Evolutionary conservation across 2,888 invertebrate species (phyloP).

Genomic region (Malachius bipustulatus): DNA sequence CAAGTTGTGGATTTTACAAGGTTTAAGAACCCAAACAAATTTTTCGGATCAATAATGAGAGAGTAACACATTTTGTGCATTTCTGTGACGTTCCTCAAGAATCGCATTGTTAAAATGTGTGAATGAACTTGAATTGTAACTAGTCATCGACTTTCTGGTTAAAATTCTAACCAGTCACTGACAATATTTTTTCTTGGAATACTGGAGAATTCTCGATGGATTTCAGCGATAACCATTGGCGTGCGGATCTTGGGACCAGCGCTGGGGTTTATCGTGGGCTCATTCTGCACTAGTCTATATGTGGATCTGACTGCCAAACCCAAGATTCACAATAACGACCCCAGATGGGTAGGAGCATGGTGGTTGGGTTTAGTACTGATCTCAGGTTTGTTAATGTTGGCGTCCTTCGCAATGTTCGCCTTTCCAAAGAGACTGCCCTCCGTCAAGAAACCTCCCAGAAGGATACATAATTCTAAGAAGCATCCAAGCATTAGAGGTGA

Average conservation of each 20-base stretch:
- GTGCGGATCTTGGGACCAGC: slow-evolving; percentile 85
- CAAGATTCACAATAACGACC: slow-evolving; percentile 65
- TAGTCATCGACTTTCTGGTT: no score
- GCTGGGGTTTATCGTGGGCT: slow-evolving; percentile 79
- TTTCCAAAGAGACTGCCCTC: slow-evolving; percentile 68
- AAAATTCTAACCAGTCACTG: no score
- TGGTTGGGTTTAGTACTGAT: slow-evolving; percentile 86
- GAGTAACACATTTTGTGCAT: no score
- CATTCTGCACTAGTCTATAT: slow-evolving; percentile 77
- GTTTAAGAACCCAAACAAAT: no score
- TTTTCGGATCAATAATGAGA: no score
- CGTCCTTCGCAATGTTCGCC: slow-evolving; percentile 80
- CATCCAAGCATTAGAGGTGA: slow-evolving; percentile 40
- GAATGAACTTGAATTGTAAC: no score
- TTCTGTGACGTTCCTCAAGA: no score
- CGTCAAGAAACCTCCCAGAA: slow-evolving; percentile 33
- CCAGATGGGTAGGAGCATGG: slow-evolving; percentile 94
- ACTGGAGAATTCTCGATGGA: no score
- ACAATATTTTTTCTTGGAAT: no score
- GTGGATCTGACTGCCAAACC: slow-evolving; percentile 66
- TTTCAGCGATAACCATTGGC: slow-evolving; percentile 79
- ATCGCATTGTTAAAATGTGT: no score
- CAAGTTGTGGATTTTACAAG: no score
- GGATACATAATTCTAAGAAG: slow-evolving; percentile 33
- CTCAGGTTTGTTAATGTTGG: slow-evolving; percentile 67